phyloP scores from a whole-genome alignment of 1,140 invertebrate species.

The Conopomorpha cramerella region DNA sequence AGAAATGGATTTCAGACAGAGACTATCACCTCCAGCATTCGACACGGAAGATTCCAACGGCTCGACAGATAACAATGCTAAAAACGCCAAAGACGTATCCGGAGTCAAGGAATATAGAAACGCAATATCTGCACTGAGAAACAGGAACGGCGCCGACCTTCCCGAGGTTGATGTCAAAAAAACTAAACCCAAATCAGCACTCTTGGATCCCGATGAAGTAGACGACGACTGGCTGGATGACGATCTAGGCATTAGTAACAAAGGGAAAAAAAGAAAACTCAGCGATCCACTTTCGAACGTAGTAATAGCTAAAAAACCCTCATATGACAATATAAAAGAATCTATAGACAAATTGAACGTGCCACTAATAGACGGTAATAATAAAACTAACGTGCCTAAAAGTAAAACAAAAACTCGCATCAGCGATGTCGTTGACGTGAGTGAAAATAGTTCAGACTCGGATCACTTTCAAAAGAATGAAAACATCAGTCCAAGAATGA shows the following conservation, averaged over 20 bases:
- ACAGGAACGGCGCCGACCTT: constrained; percentile 38
- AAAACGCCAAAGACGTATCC: constrained; percentile 19
- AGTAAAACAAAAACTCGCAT: constrained; percentile 21
- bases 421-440: constrained; percentile 24
- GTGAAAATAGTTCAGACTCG: constrained; percentile 42
- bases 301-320: constrained; percentile 36
- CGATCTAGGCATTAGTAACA: constrained; percentile 59
- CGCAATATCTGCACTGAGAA: constrained; percentile 64
- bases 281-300: constrained; percentile 26
- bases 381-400: constrained; percentile 5
- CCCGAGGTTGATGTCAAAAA: constrained; percentile 29
- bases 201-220: constrained; percentile 61
- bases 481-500: constrained; percentile 48
- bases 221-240: constrained; percentile 72
- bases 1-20: constrained; percentile 32
- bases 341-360: constrained; percentile 36
- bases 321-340: constrained; percentile 31
- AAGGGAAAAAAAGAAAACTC: constrained; percentile 59
- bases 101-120: constrained; percentile 60
- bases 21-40: constrained; percentile 30
- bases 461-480: constrained; percentile 29
- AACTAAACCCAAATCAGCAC: constrained; percentile 46
- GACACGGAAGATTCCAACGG: constrained; percentile 37
- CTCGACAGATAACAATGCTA: constrained; percentile 14
- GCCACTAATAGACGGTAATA: constrained; percentile 27